Evolutionary conservation across 2,113 vertebrate genomes (phyloP), one percentile per base, ranked within the genome.

Genomic region (Zosterops japonicus): DNA sequence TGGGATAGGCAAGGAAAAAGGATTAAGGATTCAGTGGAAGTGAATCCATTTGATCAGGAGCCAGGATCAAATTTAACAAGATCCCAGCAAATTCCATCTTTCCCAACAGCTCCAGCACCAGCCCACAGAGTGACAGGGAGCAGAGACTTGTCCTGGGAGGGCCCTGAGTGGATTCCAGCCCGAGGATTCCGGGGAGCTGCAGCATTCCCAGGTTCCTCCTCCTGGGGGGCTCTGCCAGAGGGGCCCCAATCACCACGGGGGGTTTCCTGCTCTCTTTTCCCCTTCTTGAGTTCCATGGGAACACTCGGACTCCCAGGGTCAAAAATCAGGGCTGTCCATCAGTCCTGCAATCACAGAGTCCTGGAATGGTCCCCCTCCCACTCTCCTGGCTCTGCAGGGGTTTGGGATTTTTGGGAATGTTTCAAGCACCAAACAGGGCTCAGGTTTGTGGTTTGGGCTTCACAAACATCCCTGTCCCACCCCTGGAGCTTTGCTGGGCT

Each of bases 111-210:
- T 93, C 56, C 49, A 17, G 69, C 77, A 35, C 5, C 93, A 76
- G 87, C 90, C 77, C 86, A 28, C 2, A 31, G 60, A 83, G 77
- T 2, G 1, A 61, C 68, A 64, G 59, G 42, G 68, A 67, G 2
- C 61, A 47, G 29, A 46, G 44, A 29, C 12, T 12, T 12, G 16
- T 13, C 52, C 67, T 12, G 61, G 75, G 82, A 47, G 33, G 57
- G 3, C 8, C 44, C 57, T 1, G 21, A 52, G 24, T 44, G 1
- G 2, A 35, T 76, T 36, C 60, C 65, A 78, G n/a, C 52, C 20
- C 1, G 0, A 70, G 41, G 28, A 29, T 72, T 71, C 69, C 59
- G 2, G 0, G 78, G 78, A 84, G 28, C 49, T 0, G 2, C 44
- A 52, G 87, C 74, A 72, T 44, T 83, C 83, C 78, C 2, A 12